Percentiles rank a stretch among this genome's conserved stretches.
Evolutionary conservation across 2,797 vertebrate species (phyloP).

Genomic region (Pseudochirops cupreus): DNA sequence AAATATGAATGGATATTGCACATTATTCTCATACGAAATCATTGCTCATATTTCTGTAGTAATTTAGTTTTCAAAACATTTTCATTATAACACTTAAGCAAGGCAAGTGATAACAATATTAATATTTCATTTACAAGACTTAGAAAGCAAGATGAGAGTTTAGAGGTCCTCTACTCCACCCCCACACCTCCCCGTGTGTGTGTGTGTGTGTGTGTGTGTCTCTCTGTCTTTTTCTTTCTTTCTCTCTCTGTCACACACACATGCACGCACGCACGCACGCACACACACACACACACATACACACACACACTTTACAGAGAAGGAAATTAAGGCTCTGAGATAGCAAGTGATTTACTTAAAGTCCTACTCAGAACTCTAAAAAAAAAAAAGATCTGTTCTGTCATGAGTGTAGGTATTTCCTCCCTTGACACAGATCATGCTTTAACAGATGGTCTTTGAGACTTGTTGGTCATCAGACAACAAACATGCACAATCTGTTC

Average conservation of each 20-base stretch:
- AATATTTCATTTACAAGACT: neutral
- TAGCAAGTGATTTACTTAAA: neutral
- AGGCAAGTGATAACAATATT: neutral
- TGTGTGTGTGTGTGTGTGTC: too few species aligned
- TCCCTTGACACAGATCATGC: neutral
- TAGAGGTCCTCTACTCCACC: neutral
- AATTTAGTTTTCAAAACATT: neutral
- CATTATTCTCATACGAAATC: neutral
- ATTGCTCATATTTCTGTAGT: neutral
- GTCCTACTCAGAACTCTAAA: neutral
- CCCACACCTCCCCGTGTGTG: too few species aligned
- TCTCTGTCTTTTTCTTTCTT: neutral
- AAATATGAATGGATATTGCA: neutral
- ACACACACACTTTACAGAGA: neutral
- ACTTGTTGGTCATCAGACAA: neutral
- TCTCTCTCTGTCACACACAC: too few species aligned
- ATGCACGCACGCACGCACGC: too few species aligned
- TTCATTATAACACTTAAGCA: neutral
- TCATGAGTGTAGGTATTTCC: neutral
- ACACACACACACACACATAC: too few species aligned
- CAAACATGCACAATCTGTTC: neutral
- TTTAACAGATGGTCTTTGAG: neutral
- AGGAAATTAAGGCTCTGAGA: neutral
- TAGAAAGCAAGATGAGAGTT: neutral
- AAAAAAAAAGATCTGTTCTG: neutral